Conservation (phyloP, 2,113 vertebrate genomes). For the Psephotus haematonotus region DNA sequence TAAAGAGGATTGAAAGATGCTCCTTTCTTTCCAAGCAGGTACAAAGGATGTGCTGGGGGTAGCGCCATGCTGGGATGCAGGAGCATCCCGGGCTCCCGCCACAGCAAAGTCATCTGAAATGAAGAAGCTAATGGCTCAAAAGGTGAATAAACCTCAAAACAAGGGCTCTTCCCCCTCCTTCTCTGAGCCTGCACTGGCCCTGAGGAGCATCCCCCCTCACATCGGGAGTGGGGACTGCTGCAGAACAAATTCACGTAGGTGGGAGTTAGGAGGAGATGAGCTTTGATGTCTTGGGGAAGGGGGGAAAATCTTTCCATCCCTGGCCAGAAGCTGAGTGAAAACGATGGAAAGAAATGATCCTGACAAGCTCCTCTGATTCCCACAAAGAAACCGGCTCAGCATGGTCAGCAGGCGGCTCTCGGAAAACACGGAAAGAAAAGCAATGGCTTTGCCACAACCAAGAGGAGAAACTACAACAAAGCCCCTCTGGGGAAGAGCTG, state of each 20-base stretch:
- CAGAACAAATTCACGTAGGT: rapidly evolving
- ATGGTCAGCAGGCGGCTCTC: rapidly evolving
- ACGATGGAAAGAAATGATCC: neutral
- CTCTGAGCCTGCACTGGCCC: rapidly evolving
- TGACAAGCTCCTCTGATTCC: neutral
- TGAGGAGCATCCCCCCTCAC: rapidly evolving
- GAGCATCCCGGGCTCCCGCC: neutral
- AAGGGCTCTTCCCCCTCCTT: neutral
- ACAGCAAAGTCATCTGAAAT: neutral
- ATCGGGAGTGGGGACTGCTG: neutral
- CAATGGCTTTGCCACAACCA: neutral
- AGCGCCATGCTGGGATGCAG: neutral
- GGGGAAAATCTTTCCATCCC: neutral
- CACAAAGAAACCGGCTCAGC: neutral
- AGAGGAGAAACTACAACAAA: neutral
- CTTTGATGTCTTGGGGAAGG: neutral
- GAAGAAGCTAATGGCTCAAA: conserved; percentile 24
- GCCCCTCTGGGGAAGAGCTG: neutral
- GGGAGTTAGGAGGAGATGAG: neutral
- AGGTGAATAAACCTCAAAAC: neutral
- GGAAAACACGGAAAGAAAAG: neutral
- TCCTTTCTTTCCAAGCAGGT: conserved; percentile 42
- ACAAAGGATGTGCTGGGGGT: neutral
- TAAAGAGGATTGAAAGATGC: neutral
- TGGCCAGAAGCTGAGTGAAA: neutral